Evolutionary conservation across 2,888 invertebrate species (phyloP), one percentile per base, ranked within the genome.

Genomic region (Ellobium chinense): DNA sequence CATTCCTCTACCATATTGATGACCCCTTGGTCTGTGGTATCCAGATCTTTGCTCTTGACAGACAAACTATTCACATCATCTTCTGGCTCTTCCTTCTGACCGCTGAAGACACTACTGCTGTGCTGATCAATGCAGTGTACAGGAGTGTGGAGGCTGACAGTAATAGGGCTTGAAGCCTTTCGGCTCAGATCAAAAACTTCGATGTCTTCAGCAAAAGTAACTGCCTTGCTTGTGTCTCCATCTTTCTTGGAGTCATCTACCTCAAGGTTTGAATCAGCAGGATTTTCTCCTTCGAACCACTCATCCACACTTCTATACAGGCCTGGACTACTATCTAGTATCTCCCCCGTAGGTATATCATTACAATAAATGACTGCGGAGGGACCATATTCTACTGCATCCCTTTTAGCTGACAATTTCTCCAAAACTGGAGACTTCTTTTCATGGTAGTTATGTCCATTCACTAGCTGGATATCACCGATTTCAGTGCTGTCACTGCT

Each of bases 181-280:
- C n/a, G 36, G 21, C n/a, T 58, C 27, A 21, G 24, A 21, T 73
- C 72, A 56, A 27, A 72, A 9, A 65, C 56, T 56, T 73, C 73
- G 14, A 56, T 29, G 60, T 80, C 68, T 27, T 80, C 80, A 37
- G 66, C 58, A 66, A 80, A 80, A 1, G 80, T 68, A 12, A 73
- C 73, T 7, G 72, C 54, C 31, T 65, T 79, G 37, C n/a, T 46
- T 36, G 31, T 54, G 56, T 79, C 65, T 14, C 5, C 73, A 54
- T 56, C 27, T 36, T 37, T 65, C 31, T 36, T 56, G 34, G 66
- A 36, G 9, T 65, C 56, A 27, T 63, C 63, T 36, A 36, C 65
- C 14, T 79, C 73, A 14, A 63, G 24, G 18, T 34, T 9, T 46
- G n/a, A 31, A 54, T 5, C 56, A n/a, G 31, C 18, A 54, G 54